Percentiles rank a stretch among this genome's conserved stretches.
These are phyloP conservation scores for Zophobas morio DNA, from an alignment of 1,140 invertebrate species.

Conservation along the genomic window DNA sequence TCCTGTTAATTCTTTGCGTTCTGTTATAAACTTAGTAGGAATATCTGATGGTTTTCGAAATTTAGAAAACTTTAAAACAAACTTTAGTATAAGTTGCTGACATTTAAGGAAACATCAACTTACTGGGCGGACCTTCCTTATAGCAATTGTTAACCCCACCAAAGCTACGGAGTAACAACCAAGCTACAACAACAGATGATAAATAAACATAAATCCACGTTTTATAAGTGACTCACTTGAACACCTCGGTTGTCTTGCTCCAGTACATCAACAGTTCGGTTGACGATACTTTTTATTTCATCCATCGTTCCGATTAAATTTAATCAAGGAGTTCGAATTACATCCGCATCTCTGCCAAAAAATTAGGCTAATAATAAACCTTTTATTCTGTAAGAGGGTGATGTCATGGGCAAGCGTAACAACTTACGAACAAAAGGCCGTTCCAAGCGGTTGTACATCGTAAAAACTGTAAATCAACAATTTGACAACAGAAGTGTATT, in stretches of 20 bases:
- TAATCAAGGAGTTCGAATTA: conserved; percentile 21
- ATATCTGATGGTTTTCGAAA: conserved; percentile 69
- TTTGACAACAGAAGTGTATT: too few relatives aligned
- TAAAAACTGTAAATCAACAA: too few relatives aligned
- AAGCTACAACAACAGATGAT: conserved; percentile 64
- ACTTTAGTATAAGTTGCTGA: conserved; percentile 15
- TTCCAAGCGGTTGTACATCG: too few relatives aligned
- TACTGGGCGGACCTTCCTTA: conserved; percentile 71
- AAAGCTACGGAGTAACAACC: conserved; percentile 71
- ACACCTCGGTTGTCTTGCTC: conserved; percentile 67
- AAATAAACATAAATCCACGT: conserved; percentile 37
- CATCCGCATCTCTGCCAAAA: conserved; percentile 20
- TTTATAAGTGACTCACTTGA: conserved; percentile 63
- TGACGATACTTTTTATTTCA: conserved; percentile 59
- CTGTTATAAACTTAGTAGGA: conserved; percentile 68
- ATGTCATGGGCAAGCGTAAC: too few relatives aligned
- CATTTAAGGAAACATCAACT: conserved; percentile 60
- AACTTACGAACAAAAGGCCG: too few relatives aligned
- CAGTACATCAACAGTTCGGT: conserved; percentile 66
- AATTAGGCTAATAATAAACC: conserved; percentile 22
- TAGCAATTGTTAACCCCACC: conserved; percentile 67
- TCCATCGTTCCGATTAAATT: conserved; percentile 45
- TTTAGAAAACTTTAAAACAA: conserved; percentile 68
- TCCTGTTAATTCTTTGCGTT: conserved; percentile 67
- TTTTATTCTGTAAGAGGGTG: too few relatives aligned